phyloP scores from a whole-genome alignment of 1,140 invertebrate species.

The Olivierus martensii region DNA sequence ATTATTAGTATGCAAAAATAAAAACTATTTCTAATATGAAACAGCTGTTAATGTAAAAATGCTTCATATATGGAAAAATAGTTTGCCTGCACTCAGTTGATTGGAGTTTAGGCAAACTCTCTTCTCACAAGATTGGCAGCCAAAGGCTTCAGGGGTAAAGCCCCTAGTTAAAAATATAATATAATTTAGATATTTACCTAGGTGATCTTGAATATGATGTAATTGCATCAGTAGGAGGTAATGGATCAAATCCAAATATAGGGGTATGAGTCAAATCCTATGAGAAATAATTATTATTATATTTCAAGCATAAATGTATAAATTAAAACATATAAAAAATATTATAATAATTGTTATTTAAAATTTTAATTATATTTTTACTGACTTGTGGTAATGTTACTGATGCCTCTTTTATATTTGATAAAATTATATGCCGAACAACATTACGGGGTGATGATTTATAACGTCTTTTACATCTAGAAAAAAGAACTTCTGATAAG shows the following conservation, averaged over 20 bases:
- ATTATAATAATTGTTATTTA: conserved; percentile 20
- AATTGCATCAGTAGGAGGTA: conserved; percentile 60
- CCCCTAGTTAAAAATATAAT: too few relatives aligned
- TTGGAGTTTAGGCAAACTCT: too few relatives aligned
- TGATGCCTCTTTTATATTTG: conserved; percentile 57
- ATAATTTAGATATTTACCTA: conserved; percentile 22
- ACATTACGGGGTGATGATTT: conserved; percentile 55
- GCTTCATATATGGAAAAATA: too few relatives aligned
- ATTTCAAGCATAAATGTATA: too few relatives aligned
- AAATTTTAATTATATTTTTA: conserved; percentile 5
- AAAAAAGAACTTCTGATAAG: neutral
- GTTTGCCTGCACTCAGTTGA: too few relatives aligned
- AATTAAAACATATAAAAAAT: too few relatives aligned
- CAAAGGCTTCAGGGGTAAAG: too few relatives aligned
- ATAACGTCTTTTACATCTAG: conserved; percentile 42
- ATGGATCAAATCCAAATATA: conserved; percentile 63
- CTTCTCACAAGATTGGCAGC: too few relatives aligned
- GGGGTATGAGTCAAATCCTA: conserved; percentile 42
- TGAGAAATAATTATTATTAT: conserved; percentile 5
- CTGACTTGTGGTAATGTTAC: conserved; percentile 37
- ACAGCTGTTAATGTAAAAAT: too few relatives aligned
- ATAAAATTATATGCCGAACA: conserved; percentile 60
- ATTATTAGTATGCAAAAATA: too few relatives aligned
- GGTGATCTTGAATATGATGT: conserved; percentile 47
- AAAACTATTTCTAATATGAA: too few relatives aligned